These are phyloP conservation scores for Hydrophis major DNA, from an alignment of 2,797 vertebrate species.

Conservation along the genomic window DNA sequence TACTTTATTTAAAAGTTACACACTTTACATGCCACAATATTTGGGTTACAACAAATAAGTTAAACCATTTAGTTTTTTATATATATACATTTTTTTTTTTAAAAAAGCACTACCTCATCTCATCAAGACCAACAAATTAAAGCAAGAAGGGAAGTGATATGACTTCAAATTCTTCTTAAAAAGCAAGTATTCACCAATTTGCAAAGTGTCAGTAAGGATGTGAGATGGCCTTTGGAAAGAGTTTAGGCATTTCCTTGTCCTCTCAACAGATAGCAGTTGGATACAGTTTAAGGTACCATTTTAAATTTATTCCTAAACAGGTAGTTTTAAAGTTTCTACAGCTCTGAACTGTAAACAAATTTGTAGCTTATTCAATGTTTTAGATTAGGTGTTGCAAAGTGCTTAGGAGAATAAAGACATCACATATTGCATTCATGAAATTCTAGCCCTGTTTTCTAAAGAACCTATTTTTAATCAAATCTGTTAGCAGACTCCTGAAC, in stretches of 20 bases:
- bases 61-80: not conserved
- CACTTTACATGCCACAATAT: not conserved
- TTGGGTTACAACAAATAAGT: not conserved
- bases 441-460: not conserved
- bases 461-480: not conserved
- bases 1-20: not conserved
- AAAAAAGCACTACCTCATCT: not conserved
- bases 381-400: not conserved
- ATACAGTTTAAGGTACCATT: not conserved
- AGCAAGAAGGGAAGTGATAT: not conserved
- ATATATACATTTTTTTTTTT: not conserved
- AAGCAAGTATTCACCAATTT: not conserved
- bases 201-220: not conserved
- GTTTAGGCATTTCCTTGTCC: not conserved
- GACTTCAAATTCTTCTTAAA: not conserved
- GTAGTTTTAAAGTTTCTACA: not conserved
- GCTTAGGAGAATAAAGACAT: not conserved
- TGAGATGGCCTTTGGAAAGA: not conserved
- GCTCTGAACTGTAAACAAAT: not conserved
- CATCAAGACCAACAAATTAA: not conserved
- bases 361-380: not conserved
- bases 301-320: not conserved
- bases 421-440: not conserved
- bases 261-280: not conserved
- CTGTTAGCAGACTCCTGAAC: not conserved